These are phyloP conservation scores for Plagodis pulveraria DNA, from an alignment of 2,888 invertebrate species.

Conservation along the genomic window DNA sequence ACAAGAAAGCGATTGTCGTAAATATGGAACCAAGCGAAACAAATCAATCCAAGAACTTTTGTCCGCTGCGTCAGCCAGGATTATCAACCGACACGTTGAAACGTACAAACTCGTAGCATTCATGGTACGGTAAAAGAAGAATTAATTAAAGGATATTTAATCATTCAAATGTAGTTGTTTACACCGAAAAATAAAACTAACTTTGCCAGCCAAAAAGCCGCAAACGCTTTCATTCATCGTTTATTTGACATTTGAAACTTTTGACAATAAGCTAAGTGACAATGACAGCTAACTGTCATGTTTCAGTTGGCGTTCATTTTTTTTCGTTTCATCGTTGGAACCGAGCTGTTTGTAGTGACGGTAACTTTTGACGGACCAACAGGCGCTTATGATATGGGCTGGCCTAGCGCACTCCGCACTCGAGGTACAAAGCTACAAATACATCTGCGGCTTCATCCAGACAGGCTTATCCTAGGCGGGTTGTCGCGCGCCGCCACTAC, in stretches of 20 bases:
- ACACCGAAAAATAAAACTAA: slow-evolving; percentile 66
- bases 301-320: slow-evolving; percentile 33
- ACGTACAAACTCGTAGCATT: slow-evolving; percentile 93
- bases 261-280: slow-evolving; percentile 2
- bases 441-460: too few species aligned
- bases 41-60: slow-evolving; percentile 92
- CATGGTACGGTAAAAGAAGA: slow-evolving; percentile 82
- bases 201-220: slow-evolving; percentile 67
- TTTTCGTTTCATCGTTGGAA: too few species aligned
- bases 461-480: too few species aligned
- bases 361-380: too few species aligned
- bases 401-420: too few species aligned
- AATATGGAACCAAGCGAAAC: slow-evolving; percentile 92
- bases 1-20: slow-evolving; percentile 94
- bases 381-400: too few species aligned
- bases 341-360: too few species aligned
- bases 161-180: slow-evolving; percentile 54
- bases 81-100: slow-evolving; percentile 91
- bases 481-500: too few species aligned
- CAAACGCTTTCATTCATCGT: slow-evolving; percentile 61
- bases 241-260: slow-evolving; percentile 21
- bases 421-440: too few species aligned
- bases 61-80: slow-evolving; percentile 89
- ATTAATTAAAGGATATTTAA: slow-evolving; percentile 53
- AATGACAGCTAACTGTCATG: slow-evolving; percentile 25